These are phyloP conservation scores for Agapornis canus DNA, from an alignment of 2,797 vertebrate species.

Conservation along the genomic window DNA sequence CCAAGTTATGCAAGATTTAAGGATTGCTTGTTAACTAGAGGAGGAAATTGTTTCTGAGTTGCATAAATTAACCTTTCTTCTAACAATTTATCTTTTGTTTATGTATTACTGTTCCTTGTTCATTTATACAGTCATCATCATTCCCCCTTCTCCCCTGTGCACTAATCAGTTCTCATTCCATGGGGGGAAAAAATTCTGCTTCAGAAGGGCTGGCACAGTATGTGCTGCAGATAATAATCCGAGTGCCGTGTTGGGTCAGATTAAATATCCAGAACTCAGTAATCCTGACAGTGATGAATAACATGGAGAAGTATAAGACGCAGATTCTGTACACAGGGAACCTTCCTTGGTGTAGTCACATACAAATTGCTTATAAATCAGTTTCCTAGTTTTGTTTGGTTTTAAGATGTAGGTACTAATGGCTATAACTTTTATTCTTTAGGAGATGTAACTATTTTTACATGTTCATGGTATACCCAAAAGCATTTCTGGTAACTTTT, in stretches of 20 bases:
- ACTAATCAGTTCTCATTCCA: background rate
- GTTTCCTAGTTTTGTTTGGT: background rate
- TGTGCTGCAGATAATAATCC: background rate
- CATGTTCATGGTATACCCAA: background rate
- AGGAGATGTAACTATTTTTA: background rate
- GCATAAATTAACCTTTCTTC: constrained; percentile 59
- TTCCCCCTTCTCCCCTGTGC: background rate
- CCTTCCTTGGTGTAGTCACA: background rate
- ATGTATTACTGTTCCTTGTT: constrained; percentile 28
- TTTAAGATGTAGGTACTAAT: background rate
- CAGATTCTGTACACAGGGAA: background rate
- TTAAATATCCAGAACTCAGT: background rate
- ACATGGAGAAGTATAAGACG: background rate
- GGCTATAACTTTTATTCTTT: background rate
- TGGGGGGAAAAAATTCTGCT: background rate
- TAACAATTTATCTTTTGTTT: constrained; percentile 58
- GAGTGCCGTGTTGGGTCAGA: background rate
- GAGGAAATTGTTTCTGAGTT: constrained; percentile 10
- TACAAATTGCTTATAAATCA: background rate
- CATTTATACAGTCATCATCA: background rate
- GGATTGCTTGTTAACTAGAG: constrained; percentile 5
- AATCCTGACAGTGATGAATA: background rate
- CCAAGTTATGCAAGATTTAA: constrained; percentile 11
- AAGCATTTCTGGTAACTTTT: background rate
- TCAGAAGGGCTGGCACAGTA: background rate